Evolutionary conservation across 2,113 vertebrate species (phyloP).

Genomic region (Hypanus sabinus): DNA sequence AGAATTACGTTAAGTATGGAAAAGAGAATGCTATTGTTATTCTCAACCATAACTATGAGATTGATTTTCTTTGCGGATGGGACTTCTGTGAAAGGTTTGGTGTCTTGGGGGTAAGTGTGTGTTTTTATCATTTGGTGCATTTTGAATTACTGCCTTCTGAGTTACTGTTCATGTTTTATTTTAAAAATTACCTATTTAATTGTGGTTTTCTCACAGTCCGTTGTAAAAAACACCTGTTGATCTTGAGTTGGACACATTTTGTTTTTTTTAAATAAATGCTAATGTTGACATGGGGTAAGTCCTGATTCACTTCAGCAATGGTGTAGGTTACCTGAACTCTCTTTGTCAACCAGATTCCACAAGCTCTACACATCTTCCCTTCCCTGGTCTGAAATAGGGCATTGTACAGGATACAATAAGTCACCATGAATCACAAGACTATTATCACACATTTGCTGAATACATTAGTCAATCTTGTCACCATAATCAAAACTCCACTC

Average conservation of each 20-base stretch:
- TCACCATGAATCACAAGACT: too few relatives aligned
- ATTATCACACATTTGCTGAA: too few relatives aligned
- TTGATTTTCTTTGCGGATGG: slow-evolving; percentile 96
- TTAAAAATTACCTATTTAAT: neutral
- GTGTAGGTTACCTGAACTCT: neutral
- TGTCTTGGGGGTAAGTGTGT: slow-evolving; percentile 80
- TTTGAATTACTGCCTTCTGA: neutral
- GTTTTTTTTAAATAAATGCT: neutral
- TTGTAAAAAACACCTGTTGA: neutral
- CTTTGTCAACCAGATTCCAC: too few relatives aligned
- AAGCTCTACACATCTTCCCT: too few relatives aligned
- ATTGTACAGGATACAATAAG: too few relatives aligned
- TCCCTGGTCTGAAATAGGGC: too few relatives aligned
- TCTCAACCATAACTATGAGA: slow-evolving; percentile 92
- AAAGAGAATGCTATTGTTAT: slow-evolving; percentile 88
- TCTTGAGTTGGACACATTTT: neutral
- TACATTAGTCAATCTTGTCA: too few relatives aligned
- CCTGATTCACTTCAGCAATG: neutral
- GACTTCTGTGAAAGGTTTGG: slow-evolving; percentile 87
- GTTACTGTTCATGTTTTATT: neutral
- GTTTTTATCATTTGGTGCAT: neutral
- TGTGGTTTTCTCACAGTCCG: neutral
- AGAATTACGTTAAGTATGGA: slow-evolving; percentile 66
- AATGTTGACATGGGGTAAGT: neutral
- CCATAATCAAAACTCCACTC: too few relatives aligned